Base-by-base conservation (phyloP, 2,113 vertebrate genomes). In the Oplegnathus fasciatus region DNA sequence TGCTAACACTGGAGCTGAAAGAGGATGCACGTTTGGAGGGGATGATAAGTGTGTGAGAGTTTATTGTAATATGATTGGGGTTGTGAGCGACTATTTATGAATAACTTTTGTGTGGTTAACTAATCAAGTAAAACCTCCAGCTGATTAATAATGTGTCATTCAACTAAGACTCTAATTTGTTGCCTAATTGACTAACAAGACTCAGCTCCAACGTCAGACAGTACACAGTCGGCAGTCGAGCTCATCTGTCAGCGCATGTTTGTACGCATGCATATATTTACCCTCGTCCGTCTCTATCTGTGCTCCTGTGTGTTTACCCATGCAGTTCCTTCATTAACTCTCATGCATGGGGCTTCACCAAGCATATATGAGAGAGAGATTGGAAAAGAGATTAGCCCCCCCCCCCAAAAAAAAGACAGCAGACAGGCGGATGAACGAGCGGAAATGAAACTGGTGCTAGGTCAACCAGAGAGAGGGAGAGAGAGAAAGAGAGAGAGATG, bases 401-500 rank as follows among this genome's bases (percentile, higher is more conserved):
- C 34, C 18, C 9, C 52, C 15, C 10, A 37, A 9, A 66, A 34
- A 65, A 87, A 76, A 86, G 64, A 79, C 9, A 15, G 75, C 50
- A 46, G 85, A 89, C 76, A 83, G 89, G 85, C 17, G 22, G 75
- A 85, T 76, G 82, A 88, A 86, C 26, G 18, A 87, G 83, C 80
- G 89, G 85, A 93, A 91, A 92, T 88, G 86, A 92, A 91, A 87
- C 67, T 81, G 85, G 73, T 86, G 83, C 78, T 84, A 77, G 89
- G 88, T 91, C 91, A 91, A 81, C 83, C 87, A 78, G 65, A 86
- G 81, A 75, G 66, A 72, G 83, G 65, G 50, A 67, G 74, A 76
- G 74, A 15, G 44, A 70, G 58, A 61, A 52, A 30, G 44, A 74
- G 37, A 55, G 67, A 52, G 55, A 5, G 60, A 50, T 15, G 11